These are phyloP conservation scores for Zaprionus vittiger DNA, from an alignment of 1,140 invertebrate species.

Conservation along the genomic window DNA sequence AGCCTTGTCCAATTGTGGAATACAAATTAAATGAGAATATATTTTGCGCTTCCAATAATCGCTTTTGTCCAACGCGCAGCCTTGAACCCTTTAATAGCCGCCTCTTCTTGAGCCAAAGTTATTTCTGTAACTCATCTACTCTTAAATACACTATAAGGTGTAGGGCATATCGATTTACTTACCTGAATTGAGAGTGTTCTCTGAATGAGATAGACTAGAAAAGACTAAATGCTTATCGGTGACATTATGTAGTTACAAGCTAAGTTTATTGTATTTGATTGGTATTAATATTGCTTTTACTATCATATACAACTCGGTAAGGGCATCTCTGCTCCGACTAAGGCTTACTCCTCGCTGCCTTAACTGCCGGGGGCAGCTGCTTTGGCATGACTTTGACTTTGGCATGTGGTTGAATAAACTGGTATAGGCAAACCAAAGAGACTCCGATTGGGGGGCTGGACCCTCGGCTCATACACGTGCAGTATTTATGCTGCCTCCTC, in stretches of 20 bases:
- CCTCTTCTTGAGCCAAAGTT: conserved; percentile 65
- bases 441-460: conserved; percentile 40
- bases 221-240: not conserved
- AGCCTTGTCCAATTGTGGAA: conserved; percentile 9
- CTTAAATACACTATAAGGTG: conserved; percentile 33
- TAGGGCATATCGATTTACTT: conserved; percentile 3
- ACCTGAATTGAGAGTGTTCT: not conserved
- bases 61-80: conserved; percentile 40
- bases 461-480: conserved; percentile 18
- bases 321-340: conserved; percentile 26
- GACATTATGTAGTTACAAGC: not conserved
- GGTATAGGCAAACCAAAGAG: conserved; percentile 37
- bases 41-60: conserved; percentile 32
- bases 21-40: conserved; percentile 55
- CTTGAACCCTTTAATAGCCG: conserved; percentile 72
- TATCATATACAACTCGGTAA: conserved; percentile 5
- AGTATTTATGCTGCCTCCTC: not conserved
- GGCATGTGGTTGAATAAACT: conserved; percentile 61
- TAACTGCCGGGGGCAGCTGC: conserved; percentile 32
- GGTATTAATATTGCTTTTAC: not conserved
- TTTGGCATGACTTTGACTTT: conserved; percentile 57
- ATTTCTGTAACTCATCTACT: conserved; percentile 62
- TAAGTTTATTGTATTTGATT: not conserved
- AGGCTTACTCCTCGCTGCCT: not conserved
- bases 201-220: not conserved